Conservation (phyloP, 2,113 vertebrate genomes). For the Narcine bancroftii region DNA sequence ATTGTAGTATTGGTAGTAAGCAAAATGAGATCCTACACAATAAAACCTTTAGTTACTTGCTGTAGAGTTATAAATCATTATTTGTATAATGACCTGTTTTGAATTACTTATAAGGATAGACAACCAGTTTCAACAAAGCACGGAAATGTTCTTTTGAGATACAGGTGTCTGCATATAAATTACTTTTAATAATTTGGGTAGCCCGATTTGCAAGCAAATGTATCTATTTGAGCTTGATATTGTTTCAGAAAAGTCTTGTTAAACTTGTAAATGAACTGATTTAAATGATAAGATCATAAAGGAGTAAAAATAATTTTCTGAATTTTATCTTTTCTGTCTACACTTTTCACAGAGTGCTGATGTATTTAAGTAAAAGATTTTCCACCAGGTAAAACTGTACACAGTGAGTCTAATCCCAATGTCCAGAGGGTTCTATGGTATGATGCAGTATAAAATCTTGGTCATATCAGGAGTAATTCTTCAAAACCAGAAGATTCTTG, state of each 20-base stretch:
- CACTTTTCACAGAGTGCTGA: not conserved
- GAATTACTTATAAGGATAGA: not conserved
- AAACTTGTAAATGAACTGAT: not conserved
- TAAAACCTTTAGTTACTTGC: not conserved
- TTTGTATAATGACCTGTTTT: slow-evolving; percentile 5
- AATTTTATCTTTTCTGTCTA: not conserved
- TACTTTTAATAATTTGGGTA: not conserved
- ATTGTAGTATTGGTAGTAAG: not conserved
- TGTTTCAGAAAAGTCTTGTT: not conserved
- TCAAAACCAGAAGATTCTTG: no score
- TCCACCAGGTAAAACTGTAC: not conserved
- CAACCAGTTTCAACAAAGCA: not conserved
- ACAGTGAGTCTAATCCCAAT: not conserved
- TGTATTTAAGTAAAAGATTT: not conserved
- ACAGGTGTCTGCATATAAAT: not conserved
- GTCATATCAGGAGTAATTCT: not conserved
- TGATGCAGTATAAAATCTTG: not conserved
- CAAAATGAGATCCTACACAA: not conserved
- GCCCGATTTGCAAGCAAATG: not conserved
- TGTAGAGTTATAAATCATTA: not conserved
- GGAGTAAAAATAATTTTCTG: not conserved
- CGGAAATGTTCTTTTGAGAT: not conserved
- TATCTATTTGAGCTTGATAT: not conserved
- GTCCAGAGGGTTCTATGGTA: not conserved
- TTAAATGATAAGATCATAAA: not conserved